A percentile compares a stretch with the other conserved stretches of the same genome.
Conservation (phyloP, 2,113 vertebrate species). For the Stigmatopora nigra region DNA sequence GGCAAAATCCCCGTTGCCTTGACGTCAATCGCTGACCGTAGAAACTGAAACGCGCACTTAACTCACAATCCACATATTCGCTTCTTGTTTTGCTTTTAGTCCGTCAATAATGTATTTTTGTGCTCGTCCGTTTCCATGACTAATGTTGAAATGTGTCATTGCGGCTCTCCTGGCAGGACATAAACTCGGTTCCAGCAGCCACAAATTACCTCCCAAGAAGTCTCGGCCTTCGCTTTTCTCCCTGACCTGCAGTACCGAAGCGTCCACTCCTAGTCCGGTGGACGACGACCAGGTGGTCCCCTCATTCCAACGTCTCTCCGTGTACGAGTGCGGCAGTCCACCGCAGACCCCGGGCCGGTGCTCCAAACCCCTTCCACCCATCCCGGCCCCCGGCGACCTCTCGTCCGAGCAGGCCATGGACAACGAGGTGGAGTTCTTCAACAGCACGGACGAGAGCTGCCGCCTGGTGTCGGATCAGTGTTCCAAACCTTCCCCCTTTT, state of each 20-base stretch:
- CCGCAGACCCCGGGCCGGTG: conserved; percentile 77
- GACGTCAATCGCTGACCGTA: too few species aligned
- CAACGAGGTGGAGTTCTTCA: conserved; percentile 84
- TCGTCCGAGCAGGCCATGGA: conserved; percentile 74
- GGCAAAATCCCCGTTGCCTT: too few species aligned
- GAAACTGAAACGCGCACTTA: too few species aligned
- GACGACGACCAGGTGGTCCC: conserved; percentile 72
- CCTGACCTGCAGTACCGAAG: conserved; percentile 59
- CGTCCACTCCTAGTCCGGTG: conserved; percentile 48
- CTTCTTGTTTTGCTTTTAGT: not conserved
- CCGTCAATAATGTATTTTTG: not conserved
- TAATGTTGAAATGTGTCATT: not conserved
- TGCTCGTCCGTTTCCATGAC: not conserved
- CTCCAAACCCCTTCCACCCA: conserved; percentile 83
- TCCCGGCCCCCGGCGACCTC: conserved; percentile 71
- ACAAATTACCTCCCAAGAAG: conserved; percentile 68
- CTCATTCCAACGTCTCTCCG: conserved; percentile 74
- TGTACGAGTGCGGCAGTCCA: conserved; percentile 71
- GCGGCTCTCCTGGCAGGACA: conserved; percentile 65
- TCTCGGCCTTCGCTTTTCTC: conserved; percentile 62
- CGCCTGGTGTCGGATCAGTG: conserved; percentile 72
- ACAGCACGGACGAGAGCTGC: conserved; percentile 78
- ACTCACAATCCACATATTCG: too few species aligned
- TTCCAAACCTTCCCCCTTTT: conserved; percentile 65
- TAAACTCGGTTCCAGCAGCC: conserved; percentile 63